Base-by-base conservation (phyloP, 2,888 invertebrate genomes). In the Dysmachus trigonus region DNA sequence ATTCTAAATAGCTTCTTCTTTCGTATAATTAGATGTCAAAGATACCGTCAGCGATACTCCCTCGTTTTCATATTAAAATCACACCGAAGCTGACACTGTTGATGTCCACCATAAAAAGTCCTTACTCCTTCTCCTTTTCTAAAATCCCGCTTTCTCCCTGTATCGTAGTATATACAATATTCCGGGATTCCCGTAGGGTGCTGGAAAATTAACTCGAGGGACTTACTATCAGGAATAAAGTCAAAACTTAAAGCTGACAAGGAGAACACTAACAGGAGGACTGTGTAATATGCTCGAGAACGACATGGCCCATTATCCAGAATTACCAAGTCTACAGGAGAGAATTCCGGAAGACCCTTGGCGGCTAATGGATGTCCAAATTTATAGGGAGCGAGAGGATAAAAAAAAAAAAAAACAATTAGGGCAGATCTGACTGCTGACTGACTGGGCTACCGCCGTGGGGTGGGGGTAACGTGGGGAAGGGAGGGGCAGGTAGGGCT, bases 251-350 rank as follows among this genome's bases (percentile, higher is more conserved):
- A 35, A 73, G 73, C 73, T 30, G 73, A 73, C 35, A 73, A 33
- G 31, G 73, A 31, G 33, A 73, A 73, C 73, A 62, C 22, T 73
- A 33, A 13, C 13, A 7, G 31, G 18, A 27, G 22, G 62, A 22
- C 62, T 62, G 38, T n/a, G 27, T 62, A 62, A 62, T 62, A 62
- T 62, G 62, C 62, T 62, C 27, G 62, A 31, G 18, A 73, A 73
- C 73, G 73, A 73, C 33, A 73, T 76, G 15, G 27, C 27, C 76
- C 76, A 76, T 76, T 76, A 76, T 76, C 33, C 38, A 18, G 35
- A 76, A 76, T 76, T 76, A 76, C 76, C 73, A 73, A 73, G 73
- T 31, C 31, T 73, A 13, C 22, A 27, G 35, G 8, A 5, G 8
- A 5, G 27, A 13, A 27, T 35, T 38, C 35, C 41, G 73, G 73